Conservation (phyloP, 2,113 vertebrate species). For the Choloepus hoffmanni region DNA sequence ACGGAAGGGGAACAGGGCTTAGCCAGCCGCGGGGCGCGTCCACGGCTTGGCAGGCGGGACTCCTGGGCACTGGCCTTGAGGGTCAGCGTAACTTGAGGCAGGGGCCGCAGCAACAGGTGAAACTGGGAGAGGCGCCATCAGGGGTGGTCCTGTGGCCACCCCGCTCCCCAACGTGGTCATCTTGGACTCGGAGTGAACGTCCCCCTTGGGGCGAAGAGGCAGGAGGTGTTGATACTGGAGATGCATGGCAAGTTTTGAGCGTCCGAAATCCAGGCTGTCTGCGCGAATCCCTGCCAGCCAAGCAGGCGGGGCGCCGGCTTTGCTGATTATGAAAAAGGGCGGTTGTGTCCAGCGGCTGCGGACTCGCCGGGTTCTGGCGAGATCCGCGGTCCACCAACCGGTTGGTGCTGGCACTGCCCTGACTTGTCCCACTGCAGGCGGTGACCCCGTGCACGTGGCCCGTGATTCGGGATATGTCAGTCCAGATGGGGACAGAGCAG, state of each 20-base stretch:
- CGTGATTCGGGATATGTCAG: not conserved
- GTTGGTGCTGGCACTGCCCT: not conserved
- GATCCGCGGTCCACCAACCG: not conserved
- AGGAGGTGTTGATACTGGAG: not conserved
- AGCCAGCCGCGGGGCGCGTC: not conserved
- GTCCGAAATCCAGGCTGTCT: not conserved
- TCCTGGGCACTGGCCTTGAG: not conserved
- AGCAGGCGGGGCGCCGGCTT: not conserved
- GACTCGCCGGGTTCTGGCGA: not conserved
- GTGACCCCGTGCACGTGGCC: not conserved
- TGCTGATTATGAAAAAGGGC: conserved; percentile 30
- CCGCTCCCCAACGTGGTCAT: not conserved
- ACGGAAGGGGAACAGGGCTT: not conserved
- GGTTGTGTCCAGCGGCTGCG: not conserved
- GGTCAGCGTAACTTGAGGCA: not conserved
- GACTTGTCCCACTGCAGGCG: fast-evolving
- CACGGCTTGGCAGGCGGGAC: fast-evolving
- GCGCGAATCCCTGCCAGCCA: not conserved
- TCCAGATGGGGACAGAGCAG: not conserved
- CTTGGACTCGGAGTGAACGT: not conserved
- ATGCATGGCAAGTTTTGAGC: not conserved
- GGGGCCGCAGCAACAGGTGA: conserved; percentile 50
- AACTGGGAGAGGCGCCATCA: not conserved
- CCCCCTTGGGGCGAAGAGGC: not conserved
- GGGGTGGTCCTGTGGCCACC: not conserved